Base-by-base conservation (phyloP, 2,888 invertebrate genomes). In the Pristionchus arcanus region DNA sequence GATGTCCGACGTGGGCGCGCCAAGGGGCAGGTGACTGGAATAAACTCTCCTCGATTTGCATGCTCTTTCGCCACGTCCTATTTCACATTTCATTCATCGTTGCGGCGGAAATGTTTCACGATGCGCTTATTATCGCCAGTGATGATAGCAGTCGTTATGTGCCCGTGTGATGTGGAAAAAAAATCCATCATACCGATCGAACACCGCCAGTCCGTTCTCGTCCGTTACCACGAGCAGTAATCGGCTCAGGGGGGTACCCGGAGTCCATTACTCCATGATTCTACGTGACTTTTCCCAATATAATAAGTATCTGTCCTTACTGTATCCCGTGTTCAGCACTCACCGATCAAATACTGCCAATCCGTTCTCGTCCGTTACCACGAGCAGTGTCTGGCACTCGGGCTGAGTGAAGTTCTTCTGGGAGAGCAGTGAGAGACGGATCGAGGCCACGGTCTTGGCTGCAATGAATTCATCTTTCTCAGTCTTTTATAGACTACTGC, bases 351-450 rank as follows among this genome's bases (percentile, higher is more conserved):
- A 92, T 49, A 94, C 92, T 25, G 91, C 92, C 84, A 92, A 90
- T 49, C 91, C 91, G 74, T 92, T 90, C 90, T 92, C 92, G 90
- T 94, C 94, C 19, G 92, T 85, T 9, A 94, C 94, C 16, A 92
- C 90, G 25, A 89, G 55, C 4, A 88, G 31, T 15, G 55, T 31
- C 21, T 89, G 89, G 25, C 89, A 89, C n/a, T 89, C 89, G n/a
- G 83, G 53, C 13, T 59, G 42, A 1, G 89, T 66, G 81, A 53
- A 25, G 28, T 89, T 83, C 53, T 77, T 42, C 42, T 42, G 42
- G 0, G 34, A 21, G 42, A 89, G 25, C 31, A 83, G 71, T 4
- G 90, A 85, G 63, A 87, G 86, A 63, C 87, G 87, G 4, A 90
- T 42, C 37, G 74, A 68, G 21, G 86, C 87, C 15, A 87, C 71